Percentiles rank a stretch among this genome's conserved stretches.
phyloP scores from a whole-genome alignment of 2,888 invertebrate species.

The Drosophila nigricruria region DNA sequence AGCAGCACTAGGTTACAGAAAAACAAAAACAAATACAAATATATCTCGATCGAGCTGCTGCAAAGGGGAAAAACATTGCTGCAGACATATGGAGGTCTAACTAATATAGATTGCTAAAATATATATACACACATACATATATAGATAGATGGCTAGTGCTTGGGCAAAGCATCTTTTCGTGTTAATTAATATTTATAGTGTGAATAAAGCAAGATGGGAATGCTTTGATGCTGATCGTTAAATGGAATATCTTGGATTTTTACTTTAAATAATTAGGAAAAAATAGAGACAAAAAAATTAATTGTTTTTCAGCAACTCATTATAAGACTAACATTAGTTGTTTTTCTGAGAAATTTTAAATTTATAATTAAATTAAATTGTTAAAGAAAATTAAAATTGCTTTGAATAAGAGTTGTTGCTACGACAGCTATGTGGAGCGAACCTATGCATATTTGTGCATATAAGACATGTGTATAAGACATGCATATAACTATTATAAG shows the following conservation, averaged over 20 bases:
- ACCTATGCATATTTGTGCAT: background rate
- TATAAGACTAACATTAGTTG: background rate
- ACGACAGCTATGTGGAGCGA: background rate
- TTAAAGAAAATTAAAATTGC: background rate
- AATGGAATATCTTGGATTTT: background rate
- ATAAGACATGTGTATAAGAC: background rate
- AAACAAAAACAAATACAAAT: background rate
- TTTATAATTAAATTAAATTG: background rate
- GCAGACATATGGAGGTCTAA: constrained; percentile 6
- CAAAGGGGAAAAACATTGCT: background rate
- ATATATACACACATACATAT: background rate
- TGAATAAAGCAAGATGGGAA: background rate
- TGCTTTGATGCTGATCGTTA: background rate
- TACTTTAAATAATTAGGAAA: background rate
- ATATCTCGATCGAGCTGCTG: constrained; percentile 14
- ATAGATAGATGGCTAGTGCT: background rate
- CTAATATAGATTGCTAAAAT: background rate
- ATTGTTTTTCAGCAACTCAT: background rate
- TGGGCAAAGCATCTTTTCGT: background rate
- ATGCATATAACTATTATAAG: background rate
- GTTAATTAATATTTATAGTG: constrained; percentile 5
- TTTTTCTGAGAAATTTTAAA: background rate
- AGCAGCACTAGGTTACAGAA: constrained; percentile 7
- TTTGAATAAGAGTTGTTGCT: background rate
- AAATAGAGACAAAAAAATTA: background rate